These are phyloP conservation scores for Ischnura elegans DNA, from an alignment of 2,888 invertebrate genomes.

Conservation along the genomic window DNA sequence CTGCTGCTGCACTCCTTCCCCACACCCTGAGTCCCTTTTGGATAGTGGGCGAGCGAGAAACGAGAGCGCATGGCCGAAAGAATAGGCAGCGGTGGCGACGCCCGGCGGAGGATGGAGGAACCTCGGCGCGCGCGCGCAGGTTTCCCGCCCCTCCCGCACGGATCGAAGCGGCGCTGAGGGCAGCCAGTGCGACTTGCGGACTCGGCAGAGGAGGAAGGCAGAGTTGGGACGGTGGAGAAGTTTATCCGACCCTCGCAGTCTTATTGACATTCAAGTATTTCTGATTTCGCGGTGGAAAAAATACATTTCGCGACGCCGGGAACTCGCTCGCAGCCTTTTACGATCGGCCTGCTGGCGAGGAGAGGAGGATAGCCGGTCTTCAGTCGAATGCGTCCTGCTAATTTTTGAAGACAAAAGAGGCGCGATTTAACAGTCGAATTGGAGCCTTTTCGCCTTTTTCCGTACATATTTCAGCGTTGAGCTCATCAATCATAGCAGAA, in stretches of 20 bases:
- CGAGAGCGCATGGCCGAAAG: slow-evolving; percentile 7
- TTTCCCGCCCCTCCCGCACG: slow-evolving; percentile 35
- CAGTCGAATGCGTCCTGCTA: neutral
- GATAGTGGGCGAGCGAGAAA: neutral
- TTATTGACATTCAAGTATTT: neutral
- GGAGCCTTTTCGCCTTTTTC: neutral
- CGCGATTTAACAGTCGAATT: neutral
- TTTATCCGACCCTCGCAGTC: neutral
- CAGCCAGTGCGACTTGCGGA: slow-evolving; percentile 57
- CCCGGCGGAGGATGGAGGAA: slow-evolving; percentile 42
- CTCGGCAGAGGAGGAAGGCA: slow-evolving; percentile 52
- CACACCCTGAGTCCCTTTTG: neutral
- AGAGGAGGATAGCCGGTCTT: neutral
- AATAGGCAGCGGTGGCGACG: slow-evolving; percentile 39
- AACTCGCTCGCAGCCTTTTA: neutral
- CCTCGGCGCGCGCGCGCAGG: slow-evolving; percentile 60
- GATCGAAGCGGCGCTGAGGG: slow-evolving; percentile 61
- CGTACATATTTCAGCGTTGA: neutral
- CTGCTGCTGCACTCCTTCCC: neutral
- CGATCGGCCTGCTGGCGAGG: neutral
- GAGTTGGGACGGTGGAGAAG: slow-evolving; percentile 12
- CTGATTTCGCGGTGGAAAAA: neutral
- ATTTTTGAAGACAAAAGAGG: neutral
- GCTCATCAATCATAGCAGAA: neutral
- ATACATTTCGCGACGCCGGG: neutral